A percentile compares a stretch with the other conserved stretches of the same genome.
These are phyloP conservation scores for Drosophila colorata DNA, from an alignment of 2,888 invertebrate genomes.

Conservation along the genomic window DNA sequence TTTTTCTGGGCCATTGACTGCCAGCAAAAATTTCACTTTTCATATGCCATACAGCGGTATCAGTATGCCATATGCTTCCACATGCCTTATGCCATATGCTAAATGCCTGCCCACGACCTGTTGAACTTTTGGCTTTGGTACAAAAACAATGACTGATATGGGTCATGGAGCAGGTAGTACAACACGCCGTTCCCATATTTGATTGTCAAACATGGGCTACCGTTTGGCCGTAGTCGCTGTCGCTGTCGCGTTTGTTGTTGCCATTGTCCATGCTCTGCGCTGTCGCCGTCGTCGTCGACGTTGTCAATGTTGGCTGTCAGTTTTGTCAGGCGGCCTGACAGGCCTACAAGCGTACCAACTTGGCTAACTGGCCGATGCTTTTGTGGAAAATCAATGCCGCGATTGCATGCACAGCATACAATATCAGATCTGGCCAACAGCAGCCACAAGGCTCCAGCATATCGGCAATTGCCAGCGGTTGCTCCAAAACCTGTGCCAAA, in stretches of 20 bases:
- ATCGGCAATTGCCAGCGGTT: slow-evolving; percentile 18
- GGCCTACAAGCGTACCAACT: slow-evolving; percentile 69
- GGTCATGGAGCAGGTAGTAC: slow-evolving; percentile 65
- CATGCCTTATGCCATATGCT: slow-evolving; percentile 44
- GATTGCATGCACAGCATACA: slow-evolving; percentile 50
- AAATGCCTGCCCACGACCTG: slow-evolving; percentile 56
- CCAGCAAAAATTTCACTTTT: slow-evolving; percentile 67
- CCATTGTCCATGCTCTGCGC: slow-evolving; percentile 28
- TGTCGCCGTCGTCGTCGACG: slow-evolving; percentile 35
- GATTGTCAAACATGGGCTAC: slow-evolving; percentile 75
- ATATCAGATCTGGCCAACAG: slow-evolving; percentile 50
- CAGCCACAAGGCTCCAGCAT: slow-evolving; percentile 8
- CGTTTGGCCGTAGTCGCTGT: slow-evolving; percentile 60
- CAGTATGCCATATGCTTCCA: slow-evolving; percentile 14
- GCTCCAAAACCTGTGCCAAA: slow-evolving; percentile 62
- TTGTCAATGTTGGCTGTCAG: slow-evolving; percentile 80
- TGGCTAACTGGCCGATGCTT: slow-evolving; percentile 61
- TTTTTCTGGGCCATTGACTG: slow-evolving; percentile 46
- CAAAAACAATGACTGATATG: slow-evolving; percentile 55
- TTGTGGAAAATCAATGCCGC: slow-evolving; percentile 59
- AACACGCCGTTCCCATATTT: slow-evolving; percentile 69
- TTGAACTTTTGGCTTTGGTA: slow-evolving; percentile 55
- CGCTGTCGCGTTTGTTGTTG: slow-evolving; percentile 11
- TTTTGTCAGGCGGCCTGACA: slow-evolving; percentile 76
- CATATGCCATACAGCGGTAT: slow-evolving; percentile 31